Evolutionary conservation across 2,113 vertebrate species (phyloP).

Genomic region (Gambusia affinis): DNA sequence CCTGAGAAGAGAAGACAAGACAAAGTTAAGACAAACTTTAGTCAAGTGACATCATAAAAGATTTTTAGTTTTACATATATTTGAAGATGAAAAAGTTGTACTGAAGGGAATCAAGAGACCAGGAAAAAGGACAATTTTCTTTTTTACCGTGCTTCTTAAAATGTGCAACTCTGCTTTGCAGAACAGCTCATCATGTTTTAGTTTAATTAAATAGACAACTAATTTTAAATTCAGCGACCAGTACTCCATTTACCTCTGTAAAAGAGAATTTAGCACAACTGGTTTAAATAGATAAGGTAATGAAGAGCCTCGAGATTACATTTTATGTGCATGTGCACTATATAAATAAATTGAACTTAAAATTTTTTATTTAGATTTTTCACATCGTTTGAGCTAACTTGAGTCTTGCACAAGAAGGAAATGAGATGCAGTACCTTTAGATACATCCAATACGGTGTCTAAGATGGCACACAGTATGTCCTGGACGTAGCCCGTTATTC

Average conservation of each 20-base stretch:
- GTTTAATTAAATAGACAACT: background rate
- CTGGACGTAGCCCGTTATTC: slow-evolving; percentile 44
- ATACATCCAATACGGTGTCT: slow-evolving; percentile 49
- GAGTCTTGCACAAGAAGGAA: background rate
- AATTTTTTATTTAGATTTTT: too few species aligned
- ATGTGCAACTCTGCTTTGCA: background rate
- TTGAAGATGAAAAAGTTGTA: background rate
- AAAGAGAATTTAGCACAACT: background rate
- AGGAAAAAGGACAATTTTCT: background rate
- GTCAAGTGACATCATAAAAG: background rate
- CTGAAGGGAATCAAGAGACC: background rate
- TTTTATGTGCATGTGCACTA: too few species aligned
- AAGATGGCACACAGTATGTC: slow-evolving; percentile 35
- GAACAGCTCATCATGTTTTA: background rate
- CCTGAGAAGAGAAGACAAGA: slow-evolving; percentile 43
- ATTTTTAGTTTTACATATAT: background rate
- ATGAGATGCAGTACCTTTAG: slow-evolving; percentile 55
- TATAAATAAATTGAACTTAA: too few species aligned
- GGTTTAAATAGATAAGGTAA: background rate
- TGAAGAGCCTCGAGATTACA: too few species aligned
- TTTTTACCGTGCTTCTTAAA: background rate
- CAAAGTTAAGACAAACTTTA: background rate
- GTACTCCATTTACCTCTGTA: background rate
- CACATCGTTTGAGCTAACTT: background rate
- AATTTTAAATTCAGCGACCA: background rate